Evolutionary conservation across 1,140 invertebrate genomes (phyloP), one percentile per base, ranked within the genome.

Genomic region (Apis cerana): DNA sequence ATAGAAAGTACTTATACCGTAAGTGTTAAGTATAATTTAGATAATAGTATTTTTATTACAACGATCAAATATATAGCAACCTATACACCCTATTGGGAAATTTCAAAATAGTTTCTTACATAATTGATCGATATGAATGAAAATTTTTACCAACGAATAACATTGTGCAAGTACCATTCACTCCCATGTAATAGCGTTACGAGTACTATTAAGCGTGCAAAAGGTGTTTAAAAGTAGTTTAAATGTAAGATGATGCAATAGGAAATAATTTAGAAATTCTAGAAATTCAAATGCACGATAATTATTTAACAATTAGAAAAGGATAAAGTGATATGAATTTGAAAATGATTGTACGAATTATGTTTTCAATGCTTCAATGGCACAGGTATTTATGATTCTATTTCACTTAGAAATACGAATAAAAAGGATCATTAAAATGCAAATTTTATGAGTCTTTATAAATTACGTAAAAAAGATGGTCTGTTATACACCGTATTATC

Each of bases 391-490:
- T 48, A 59, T 21, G 58, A 17, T 13, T n/a, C 17, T 50, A 50
- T 19, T 76, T 52, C 54, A 8, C 23, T 19, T 43, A 7, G 27
- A 43, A 43, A 43, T 11, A 0, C 12, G 62, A 78, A 70, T 70
- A 70, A 69, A 56, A 58, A 58, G 61, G 43, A 48, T 27, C 50
- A 21, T 69, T 70, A 70, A 64, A 48, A 62, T 78, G 56, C 54
- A 84, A 78, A 82, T 84, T 67, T 80, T 68, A 52, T 27, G 77
- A 87, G 79, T 43, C 64, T 59, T 74, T 56, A 75, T 65, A 76
- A 33, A 69, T 80, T 88, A 71, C 87, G 79, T 85, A 88, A 88
- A 61, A 88, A 61, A 9, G n/a, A 56, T 59, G 23, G 19, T 21
- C 23, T 43, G 68, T 75, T 72, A 77, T 61, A 75, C 65, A 76